A percentile compares a stretch with the other conserved stretches of the same genome.
These are phyloP conservation scores for Lepas anatifera DNA, from an alignment of 2,888 invertebrate genomes.

Conservation along the genomic window DNA sequence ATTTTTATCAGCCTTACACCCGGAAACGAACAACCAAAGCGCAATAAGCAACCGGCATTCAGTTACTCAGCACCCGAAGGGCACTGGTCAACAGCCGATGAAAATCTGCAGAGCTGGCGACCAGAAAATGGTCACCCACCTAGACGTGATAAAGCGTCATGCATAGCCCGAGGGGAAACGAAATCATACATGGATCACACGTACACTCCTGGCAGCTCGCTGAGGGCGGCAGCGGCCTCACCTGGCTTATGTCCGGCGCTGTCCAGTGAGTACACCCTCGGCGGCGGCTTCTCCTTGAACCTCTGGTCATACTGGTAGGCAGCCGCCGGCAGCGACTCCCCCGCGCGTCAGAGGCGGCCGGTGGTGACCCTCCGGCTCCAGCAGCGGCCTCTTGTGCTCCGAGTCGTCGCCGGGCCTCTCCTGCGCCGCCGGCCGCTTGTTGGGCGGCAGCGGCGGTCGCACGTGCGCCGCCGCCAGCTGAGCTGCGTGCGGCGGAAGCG, in stretches of 20 bases:
- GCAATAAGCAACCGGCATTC: too few relatives aligned
- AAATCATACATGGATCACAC: too few relatives aligned
- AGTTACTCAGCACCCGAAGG: too few relatives aligned
- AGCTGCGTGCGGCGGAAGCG: constrained; percentile 17
- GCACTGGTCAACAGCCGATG: too few relatives aligned
- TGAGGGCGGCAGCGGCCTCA: background rate
- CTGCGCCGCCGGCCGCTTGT: constrained; percentile 20
- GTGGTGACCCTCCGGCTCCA: constrained; percentile 43
- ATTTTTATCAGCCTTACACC: too few relatives aligned
- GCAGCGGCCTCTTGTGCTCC: constrained; percentile 36
- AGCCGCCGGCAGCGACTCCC: constrained; percentile 80
- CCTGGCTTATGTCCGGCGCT: background rate
- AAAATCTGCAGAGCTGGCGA: too few relatives aligned
- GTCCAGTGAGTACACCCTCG: constrained; percentile 87
- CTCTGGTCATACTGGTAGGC: constrained; percentile 65
- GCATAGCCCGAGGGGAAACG: too few relatives aligned
- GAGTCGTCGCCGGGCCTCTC: constrained; percentile 42
- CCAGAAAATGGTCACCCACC: too few relatives aligned
- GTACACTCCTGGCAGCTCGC: too few relatives aligned
- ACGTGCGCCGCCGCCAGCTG: constrained; percentile 25
- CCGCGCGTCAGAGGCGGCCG: constrained; percentile 77
- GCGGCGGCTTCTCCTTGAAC: constrained; percentile 51
- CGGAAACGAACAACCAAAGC: too few relatives aligned
- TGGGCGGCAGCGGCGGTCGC: constrained; percentile 18
- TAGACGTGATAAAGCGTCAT: too few relatives aligned